Percentiles rank a stretch among this genome's conserved stretches.
phyloP scores from a whole-genome alignment of 2,797 vertebrate genomes.

The Columba guinea region DNA sequence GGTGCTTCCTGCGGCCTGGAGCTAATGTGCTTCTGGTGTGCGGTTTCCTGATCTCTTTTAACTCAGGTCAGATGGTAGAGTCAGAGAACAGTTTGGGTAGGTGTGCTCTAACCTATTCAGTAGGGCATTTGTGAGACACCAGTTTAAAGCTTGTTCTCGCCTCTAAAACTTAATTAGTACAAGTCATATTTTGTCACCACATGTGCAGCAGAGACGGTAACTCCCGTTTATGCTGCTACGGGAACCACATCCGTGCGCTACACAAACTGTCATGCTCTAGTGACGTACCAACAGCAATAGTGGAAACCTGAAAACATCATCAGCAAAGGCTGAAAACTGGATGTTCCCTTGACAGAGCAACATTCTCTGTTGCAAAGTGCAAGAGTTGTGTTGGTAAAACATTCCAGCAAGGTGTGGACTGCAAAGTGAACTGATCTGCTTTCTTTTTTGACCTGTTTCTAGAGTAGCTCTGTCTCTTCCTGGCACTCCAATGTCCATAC shows the following conservation, averaged over 20 bases:
- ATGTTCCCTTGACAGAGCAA: neutral
- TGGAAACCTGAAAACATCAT: neutral
- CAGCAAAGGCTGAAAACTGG: neutral
- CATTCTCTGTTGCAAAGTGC: neutral
- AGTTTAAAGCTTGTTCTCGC: neutral
- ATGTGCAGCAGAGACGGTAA: neutral
- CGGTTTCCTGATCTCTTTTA: constrained; percentile 24
- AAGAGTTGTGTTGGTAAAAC: neutral
- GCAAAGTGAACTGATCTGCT: neutral
- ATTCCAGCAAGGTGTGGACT: neutral
- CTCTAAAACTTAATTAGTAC: neutral
- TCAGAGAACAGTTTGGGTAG: neutral
- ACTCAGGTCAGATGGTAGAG: neutral
- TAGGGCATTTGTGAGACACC: neutral
- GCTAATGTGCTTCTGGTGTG: neutral
- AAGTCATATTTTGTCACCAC: neutral
- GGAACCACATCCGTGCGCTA: neutral
- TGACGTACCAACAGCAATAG: neutral
- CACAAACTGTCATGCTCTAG: neutral
- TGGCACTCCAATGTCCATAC: neutral
- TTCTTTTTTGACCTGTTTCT: neutral
- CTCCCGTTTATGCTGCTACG: neutral
- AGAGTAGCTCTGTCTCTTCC: neutral
- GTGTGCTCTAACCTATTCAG: neutral
- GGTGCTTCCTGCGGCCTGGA: constrained; percentile 51